Conservation (phyloP, 2,797 vertebrate species). For the Avahi laniger region DNA sequence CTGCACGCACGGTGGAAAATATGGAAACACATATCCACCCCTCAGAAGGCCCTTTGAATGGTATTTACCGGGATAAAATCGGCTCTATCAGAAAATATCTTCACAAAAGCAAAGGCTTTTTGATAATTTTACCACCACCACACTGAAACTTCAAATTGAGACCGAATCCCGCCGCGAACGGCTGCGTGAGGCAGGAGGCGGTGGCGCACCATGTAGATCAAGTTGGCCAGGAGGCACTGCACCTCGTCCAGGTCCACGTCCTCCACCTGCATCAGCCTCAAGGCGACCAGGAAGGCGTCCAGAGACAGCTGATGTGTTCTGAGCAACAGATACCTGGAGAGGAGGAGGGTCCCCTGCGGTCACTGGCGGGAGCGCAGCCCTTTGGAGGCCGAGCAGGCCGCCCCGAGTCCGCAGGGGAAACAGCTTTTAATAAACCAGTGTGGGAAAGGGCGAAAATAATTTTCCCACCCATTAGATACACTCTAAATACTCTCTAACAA, state of each 20-base stretch:
- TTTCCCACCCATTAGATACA: neutral
- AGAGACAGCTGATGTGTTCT: constrained; percentile 96
- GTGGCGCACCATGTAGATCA: constrained; percentile 94
- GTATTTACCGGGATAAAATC: neutral
- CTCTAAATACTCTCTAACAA: neutral
- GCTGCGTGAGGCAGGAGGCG: neutral
- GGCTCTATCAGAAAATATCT: neutral
- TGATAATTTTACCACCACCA: too few species aligned
- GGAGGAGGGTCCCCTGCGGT: neutral
- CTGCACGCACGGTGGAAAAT: rapidly evolving
- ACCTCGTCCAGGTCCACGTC: constrained; percentile 97
- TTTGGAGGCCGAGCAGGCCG: neutral
- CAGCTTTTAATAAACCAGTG: neutral
- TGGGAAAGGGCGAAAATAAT: neutral
- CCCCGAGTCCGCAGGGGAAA: rapidly evolving
- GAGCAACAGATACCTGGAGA: constrained; percentile 91
- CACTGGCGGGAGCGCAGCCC: rapidly evolving
- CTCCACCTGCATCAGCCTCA: constrained; percentile 95
- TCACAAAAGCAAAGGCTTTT: neutral
- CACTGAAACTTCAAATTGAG: neutral
- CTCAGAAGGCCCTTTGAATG: neutral
- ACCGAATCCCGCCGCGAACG: too few species aligned
- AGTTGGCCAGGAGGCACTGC: constrained; percentile 96
- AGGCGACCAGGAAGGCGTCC: constrained; percentile 93
- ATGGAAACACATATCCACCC: neutral